These are phyloP conservation scores for Perithous albicinctus DNA, from an alignment of 2,888 invertebrate species.

Conservation along the genomic window DNA sequence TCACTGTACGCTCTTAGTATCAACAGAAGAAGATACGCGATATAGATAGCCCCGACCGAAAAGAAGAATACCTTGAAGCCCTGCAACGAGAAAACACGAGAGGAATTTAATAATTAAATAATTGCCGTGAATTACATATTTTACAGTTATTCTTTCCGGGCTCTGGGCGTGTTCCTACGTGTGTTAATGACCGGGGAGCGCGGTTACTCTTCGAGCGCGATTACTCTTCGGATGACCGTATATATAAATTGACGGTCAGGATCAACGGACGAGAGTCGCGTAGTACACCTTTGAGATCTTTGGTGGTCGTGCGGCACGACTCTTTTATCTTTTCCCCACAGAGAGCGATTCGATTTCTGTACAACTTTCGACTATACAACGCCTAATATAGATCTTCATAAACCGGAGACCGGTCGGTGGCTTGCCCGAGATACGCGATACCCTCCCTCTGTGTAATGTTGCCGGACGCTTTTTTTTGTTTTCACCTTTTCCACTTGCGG, in stretches of 20 bases:
- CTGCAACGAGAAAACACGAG: constrained; percentile 85
- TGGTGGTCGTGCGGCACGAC: constrained; percentile 46
- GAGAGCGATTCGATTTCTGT: constrained; percentile 66
- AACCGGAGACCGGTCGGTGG: constrained; percentile 33
- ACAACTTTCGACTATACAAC: constrained; percentile 66
- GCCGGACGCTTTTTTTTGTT: constrained; percentile 9
- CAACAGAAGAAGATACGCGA: constrained; percentile 93
- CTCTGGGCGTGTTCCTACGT: constrained; percentile 1
- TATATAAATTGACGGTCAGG: constrained; percentile 37
- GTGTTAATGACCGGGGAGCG: background rate
- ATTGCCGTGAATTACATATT: background rate
- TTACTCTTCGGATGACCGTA: constrained; percentile 4
- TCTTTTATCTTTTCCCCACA: constrained; percentile 59
- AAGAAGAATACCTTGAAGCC: constrained; percentile 96
- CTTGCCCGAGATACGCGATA: constrained; percentile 31
- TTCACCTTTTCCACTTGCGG: constrained; percentile 39
- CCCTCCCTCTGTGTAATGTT: background rate
- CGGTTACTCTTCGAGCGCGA: background rate
- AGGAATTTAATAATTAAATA: background rate
- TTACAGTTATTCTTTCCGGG: background rate
- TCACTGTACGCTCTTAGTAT: constrained; percentile 97
- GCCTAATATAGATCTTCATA: constrained; percentile 65
- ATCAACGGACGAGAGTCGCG: constrained; percentile 19
- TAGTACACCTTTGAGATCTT: constrained; percentile 41
- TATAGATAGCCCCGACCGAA: constrained; percentile 92